phyloP scores from a whole-genome alignment of 2,113 vertebrate species.

The Cricetomys ansorgei region DNA sequence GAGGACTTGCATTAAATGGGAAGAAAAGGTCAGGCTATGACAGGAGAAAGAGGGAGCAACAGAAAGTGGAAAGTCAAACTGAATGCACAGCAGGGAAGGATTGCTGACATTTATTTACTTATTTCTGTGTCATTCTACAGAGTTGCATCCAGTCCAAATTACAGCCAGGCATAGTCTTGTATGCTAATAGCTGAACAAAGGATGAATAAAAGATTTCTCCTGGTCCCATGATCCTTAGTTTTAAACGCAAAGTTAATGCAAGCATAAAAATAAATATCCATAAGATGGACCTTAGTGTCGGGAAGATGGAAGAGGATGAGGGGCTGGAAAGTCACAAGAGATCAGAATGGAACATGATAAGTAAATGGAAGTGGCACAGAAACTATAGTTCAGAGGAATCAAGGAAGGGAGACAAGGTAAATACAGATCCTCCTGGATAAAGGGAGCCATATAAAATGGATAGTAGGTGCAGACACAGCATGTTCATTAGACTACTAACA shows the following conservation, averaged over 20 bases:
- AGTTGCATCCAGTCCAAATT: background rate
- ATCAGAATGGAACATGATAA: background rate
- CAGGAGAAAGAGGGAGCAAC: background rate
- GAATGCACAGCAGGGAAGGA: background rate
- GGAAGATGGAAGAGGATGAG: background rate
- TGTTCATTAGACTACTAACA: background rate
- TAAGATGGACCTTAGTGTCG: background rate
- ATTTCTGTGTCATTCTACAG: background rate
- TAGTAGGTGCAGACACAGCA: background rate
- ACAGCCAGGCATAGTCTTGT: background rate
- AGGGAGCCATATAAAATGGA: background rate
- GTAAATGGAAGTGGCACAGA: background rate
- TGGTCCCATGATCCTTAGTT: background rate
- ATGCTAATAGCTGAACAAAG: background rate
- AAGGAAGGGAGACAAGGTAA: background rate
- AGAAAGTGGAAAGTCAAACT: background rate
- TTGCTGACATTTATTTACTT: background rate
- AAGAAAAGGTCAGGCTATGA: conserved; percentile 25
- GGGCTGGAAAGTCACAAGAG: no score
- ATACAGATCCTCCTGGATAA: background rate
- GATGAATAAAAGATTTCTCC: background rate
- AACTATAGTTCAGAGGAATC: background rate
- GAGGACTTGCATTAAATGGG: background rate
- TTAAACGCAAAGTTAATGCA: background rate
- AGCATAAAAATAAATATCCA: background rate